Base-by-base conservation (phyloP, 23 tunicate genomes). In the Botrylloides violaceus region DNA sequence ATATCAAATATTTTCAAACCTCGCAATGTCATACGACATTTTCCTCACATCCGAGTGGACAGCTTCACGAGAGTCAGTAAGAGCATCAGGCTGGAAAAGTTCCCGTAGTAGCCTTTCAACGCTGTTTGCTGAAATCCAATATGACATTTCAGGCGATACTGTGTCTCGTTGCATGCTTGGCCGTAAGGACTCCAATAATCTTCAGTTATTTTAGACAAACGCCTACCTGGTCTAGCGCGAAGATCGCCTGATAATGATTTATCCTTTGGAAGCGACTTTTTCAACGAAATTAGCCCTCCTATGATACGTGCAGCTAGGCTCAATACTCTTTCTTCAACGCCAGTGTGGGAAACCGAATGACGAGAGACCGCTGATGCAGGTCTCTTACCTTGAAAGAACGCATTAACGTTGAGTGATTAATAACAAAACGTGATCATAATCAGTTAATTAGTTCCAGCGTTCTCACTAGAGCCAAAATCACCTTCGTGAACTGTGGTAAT, bases 401-500 rank as follows among this genome's bases (percentile, higher is more conserved):
- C n/a, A n/a, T n/a, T n/a, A n/a, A n/a, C n/a, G n/a, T n/a, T n/a
- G n/a, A n/a, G n/a, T n/a, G n/a, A n/a, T n/a, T n/a, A n/a, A n/a
- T n/a, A n/a, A n/a, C n/a, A n/a, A n/a, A n/a, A n/a, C n/a, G n/a
- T n/a, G n/a, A n/a, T n/a, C n/a, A n/a, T n/a, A n/a, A n/a, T n/a
- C n/a, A n/a, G n/a, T n/a, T n/a, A n/a, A n/a, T n/a, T n/a, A n/a
- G n/a, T n/a, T n/a, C n/a, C n/a, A n/a, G n/a, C n/a, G n/a, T n/a
- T n/a, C n/a, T n/a, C n/a, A n/a, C n/a, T n/a, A n/a, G n/a, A n/a
- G n/a, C n/a, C n/a, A n/a, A n/a, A 43, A 9, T 43, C 28, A 73
- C 81, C 88, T 70, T 68, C 73, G 2, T 74, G 39, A 19, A 76
- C 68, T 32, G 83, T 71, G 2, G 59, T 37, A 3, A 84, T 78